These are phyloP conservation scores for Trigoniulus corallinus DNA, from an alignment of 1,140 invertebrate genomes.

Conservation along the genomic window DNA sequence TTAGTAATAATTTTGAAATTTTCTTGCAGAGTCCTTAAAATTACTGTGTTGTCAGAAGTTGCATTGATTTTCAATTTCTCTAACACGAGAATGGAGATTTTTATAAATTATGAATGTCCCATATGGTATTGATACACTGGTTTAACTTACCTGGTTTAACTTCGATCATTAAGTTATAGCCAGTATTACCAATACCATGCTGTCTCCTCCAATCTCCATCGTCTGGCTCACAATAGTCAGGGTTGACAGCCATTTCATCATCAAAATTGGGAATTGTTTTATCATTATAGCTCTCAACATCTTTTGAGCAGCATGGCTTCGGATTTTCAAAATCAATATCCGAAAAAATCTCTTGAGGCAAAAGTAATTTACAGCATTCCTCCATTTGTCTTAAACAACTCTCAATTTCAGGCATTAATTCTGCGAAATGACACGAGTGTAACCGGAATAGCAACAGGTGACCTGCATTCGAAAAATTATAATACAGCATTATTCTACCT, in stretches of 20 bases:
- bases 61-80: background rate
- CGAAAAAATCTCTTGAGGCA: slow-evolving; percentile 23
- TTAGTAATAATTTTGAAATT: slow-evolving; percentile 5
- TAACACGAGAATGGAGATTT: no score
- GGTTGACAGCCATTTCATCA: background rate
- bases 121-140: no score
- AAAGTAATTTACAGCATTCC: slow-evolving; percentile 25
- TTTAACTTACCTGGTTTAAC: background rate
- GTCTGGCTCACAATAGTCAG: background rate
- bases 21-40: background rate
- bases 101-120: no score
- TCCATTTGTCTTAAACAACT: slow-evolving; percentile 23
- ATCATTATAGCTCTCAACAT: background rate
- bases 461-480: no score
- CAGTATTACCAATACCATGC: background rate
- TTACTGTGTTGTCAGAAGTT: background rate
- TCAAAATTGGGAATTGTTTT: background rate
- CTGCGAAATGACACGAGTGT: slow-evolving; percentile 11
- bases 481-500: no score
- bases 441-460: no score
- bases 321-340: slow-evolving; percentile 5
- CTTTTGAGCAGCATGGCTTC: slow-evolving; percentile 4
- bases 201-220: background rate
- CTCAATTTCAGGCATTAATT: slow-evolving; percentile 18
- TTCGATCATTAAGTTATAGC: background rate